A percentile compares a stretch with the other conserved stretches of the same genome.
Conservation (phyloP, 2,113 vertebrate genomes). For the Danionella cerebrum region DNA sequence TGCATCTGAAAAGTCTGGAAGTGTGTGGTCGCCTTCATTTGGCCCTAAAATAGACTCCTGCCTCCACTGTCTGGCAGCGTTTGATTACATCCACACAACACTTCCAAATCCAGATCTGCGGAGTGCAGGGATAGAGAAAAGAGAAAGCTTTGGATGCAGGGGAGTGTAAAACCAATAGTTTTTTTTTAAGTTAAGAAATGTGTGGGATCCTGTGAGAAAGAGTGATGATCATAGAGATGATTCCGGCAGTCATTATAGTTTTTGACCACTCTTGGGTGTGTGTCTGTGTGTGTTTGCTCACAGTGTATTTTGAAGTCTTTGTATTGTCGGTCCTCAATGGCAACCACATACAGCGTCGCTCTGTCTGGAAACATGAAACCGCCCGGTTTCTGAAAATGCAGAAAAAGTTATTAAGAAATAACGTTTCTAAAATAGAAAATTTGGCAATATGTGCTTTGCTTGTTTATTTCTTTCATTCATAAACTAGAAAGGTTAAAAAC, state of each 20-base stretch:
- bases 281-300: slow-evolving; percentile 58
- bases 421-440: too few relatives aligned
- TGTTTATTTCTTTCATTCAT: too few relatives aligned
- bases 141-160: slow-evolving; percentile 25
- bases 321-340: slow-evolving; percentile 95
- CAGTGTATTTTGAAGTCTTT: slow-evolving; percentile 99
- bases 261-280: slow-evolving; percentile 1
- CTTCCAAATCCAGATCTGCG: slow-evolving; percentile 31
- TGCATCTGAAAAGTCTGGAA: slow-evolving; percentile 14
- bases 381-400: slow-evolving; percentile 90
- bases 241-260: neutral
- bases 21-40: slow-evolving; percentile 29
- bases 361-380: slow-evolving; percentile 98
- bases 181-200: neutral
- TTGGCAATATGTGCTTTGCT: too few relatives aligned
- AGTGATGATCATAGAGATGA: neutral
- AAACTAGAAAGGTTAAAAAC: too few relatives aligned
- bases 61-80: slow-evolving; percentile 51
- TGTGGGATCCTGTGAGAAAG: neutral
- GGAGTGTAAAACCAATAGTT: slow-evolving; percentile 42
- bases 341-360: slow-evolving; percentile 87
- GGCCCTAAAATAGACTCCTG: slow-evolving; percentile 46
- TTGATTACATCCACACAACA: slow-evolving; percentile 19
- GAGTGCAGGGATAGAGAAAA: slow-evolving; percentile 9
- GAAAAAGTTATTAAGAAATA: slow-evolving; percentile 10